Percentiles rank a stretch among this genome's conserved stretches.
Evolutionary conservation across 2,888 invertebrate genomes (phyloP).

Genomic region (Seira sanloemensis): DNA sequence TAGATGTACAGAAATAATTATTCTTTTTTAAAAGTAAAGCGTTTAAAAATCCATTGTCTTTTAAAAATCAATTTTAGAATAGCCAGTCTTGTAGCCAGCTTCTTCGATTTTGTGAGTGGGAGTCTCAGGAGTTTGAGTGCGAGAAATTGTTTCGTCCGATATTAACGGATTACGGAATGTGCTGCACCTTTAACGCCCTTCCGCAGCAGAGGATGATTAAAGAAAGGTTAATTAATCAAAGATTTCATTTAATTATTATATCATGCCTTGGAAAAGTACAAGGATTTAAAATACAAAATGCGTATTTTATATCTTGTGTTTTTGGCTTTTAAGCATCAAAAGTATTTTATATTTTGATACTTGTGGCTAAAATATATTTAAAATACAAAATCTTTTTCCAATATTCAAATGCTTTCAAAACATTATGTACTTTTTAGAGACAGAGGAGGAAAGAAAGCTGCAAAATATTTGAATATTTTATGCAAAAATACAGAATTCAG

Average conservation of each 20-base stretch:
- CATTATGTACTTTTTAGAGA: too few species aligned
- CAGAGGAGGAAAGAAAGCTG: too few species aligned
- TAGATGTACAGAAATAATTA: slow-evolving; percentile 29
- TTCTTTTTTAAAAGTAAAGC: not conserved
- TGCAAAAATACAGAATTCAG: too few species aligned
- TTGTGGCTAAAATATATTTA: too few species aligned
- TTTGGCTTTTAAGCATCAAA: not conserved
- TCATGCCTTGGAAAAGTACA: not conserved
- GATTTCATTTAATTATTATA: not conserved
- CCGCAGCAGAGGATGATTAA: not conserved
- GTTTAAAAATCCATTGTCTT: not conserved
- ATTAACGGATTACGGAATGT: slow-evolving; percentile 79
- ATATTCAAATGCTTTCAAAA: too few species aligned
- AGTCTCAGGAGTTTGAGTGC: slow-evolving; percentile 80
- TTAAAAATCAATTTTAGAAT: slow-evolving; percentile 14
- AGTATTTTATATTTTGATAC: too few species aligned
- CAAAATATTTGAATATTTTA: too few species aligned
- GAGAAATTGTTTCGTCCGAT: slow-evolving; percentile 84
- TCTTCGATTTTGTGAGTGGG: slow-evolving; percentile 84
- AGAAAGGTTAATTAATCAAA: not conserved
- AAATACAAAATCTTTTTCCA: too few species aligned
- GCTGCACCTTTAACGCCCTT: slow-evolving; percentile 84
- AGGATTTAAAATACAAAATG: too few species aligned
- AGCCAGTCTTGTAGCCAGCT: slow-evolving; percentile 81
- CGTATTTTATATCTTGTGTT: not conserved